phyloP scores from a whole-genome alignment of 2,113 vertebrate species.

The Lophochroa leadbeateri region DNA sequence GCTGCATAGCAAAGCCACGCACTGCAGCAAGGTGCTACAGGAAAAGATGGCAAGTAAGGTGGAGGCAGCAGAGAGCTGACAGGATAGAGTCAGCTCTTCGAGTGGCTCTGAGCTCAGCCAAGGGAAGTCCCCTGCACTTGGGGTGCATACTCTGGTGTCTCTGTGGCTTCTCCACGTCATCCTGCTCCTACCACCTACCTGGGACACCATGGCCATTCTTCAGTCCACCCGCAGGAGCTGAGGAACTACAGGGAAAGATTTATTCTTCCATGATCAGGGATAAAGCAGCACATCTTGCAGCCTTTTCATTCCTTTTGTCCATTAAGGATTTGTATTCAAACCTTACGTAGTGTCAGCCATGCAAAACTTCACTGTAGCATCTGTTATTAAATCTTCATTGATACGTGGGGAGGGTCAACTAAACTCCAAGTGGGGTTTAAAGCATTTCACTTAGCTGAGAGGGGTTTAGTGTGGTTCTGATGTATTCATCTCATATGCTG shows the following conservation, averaged over 20 bases:
- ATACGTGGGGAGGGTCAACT: not conserved
- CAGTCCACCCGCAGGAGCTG: not conserved
- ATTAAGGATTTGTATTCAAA: not conserved
- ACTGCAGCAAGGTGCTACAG: not conserved
- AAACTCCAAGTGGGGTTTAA: constrained; percentile 4
- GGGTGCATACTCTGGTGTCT: not conserved
- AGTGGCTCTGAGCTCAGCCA: not conserved
- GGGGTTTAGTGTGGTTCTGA: not conserved
- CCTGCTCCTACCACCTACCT: not conserved
- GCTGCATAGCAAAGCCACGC: not conserved
- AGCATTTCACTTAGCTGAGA: not conserved
- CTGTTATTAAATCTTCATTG: not conserved
- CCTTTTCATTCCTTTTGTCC: not conserved
- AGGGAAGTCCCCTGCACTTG: not conserved
- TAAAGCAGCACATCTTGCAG: not conserved
- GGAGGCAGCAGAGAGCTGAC: not conserved
- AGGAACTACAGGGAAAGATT: not conserved
- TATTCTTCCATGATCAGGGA: not conserved
- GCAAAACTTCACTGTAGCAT: not conserved
- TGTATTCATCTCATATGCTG: not conserved
- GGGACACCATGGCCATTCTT: not conserved
- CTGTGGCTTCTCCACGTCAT: accelerated
- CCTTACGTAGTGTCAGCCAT: not conserved
- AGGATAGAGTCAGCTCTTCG: not conserved
- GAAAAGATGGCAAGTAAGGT: not conserved